These are phyloP conservation scores for Pandemis heparana DNA, from an alignment of 2,888 invertebrate species.

Conservation along the genomic window DNA sequence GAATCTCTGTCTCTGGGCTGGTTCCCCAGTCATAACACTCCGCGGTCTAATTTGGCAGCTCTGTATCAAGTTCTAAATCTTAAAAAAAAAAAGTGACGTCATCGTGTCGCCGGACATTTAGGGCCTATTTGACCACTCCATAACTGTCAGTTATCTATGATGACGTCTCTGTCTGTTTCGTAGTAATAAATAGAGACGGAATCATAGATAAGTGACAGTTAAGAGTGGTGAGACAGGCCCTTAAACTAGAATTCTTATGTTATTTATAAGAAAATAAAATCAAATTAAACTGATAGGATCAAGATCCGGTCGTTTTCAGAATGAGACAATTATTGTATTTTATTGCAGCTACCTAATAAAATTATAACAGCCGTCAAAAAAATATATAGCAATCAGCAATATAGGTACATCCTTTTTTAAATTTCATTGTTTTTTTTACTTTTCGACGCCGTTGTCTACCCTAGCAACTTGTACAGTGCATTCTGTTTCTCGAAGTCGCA, in stretches of 20 bases:
- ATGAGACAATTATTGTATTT: neutral
- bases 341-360: neutral
- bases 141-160: no score
- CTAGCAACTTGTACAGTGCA: neutral
- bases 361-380: neutral
- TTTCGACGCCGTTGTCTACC: neutral
- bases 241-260: neutral
- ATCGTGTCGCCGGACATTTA: neutral
- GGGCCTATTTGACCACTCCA: no score
- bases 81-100: neutral
- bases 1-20: no score
- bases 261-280: neutral
- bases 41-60: no score
- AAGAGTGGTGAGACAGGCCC: no score
- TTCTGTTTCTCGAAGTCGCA: constrained; percentile 3
- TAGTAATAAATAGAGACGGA: no score
- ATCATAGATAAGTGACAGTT: no score
- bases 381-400: no score
- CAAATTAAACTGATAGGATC: neutral
- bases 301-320: neutral
- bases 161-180: no score
- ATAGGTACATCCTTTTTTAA: neutral
- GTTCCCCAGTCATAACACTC: no score
- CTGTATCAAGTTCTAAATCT: neutral
- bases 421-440: neutral